Evolutionary conservation across 2,888 invertebrate genomes (phyloP), one percentile per base, ranked within the genome.

Genomic region (Caenorhabditis sp.): DNA sequence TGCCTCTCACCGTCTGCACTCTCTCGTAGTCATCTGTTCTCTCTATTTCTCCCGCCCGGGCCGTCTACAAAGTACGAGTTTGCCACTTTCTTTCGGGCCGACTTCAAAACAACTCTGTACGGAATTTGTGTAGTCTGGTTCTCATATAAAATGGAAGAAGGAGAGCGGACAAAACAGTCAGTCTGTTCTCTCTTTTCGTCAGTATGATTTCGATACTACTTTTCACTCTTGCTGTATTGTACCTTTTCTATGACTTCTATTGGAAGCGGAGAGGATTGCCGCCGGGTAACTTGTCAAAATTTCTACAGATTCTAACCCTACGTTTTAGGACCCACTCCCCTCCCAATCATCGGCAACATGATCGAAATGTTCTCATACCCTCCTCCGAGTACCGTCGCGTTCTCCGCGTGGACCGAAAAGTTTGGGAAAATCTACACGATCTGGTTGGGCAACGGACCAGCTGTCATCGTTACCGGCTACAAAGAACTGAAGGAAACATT

Each of bases 371-470:
- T 83, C 35, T 41, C 69, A 8, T 69, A 61, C 26, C 77, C 75
- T n/a, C 64, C 80, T 1, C 86, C 86, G 0, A 82, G 82, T 3
- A 73, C 72, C 10, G 49, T 22, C 0, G 85, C 85, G 0, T 87
- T 70, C 26, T 63, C 74, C 12, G 69, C 74, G n/a, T 87, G 86
- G 85, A n/a, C 75, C 2, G 51, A 74, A 38, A 54, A 82, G 16
- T 87, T 82, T 51, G 86, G 86, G 1, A 73, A 84, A 26, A 63
- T 87, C 22, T 87, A 82, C 51, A 87, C 86, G 10, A 64, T 84
- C 31, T 87, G 86, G 86, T 56, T 87, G 41, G 85, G 85, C 14
- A 75, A 56, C 5, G 69, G 70, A n/a, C 85, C 86, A 31, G 63
- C 81, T 6, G 63, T 87, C 22, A 66, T 85, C 14, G 66, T 87